Base-by-base conservation (phyloP, 2,797 vertebrate species). In the Distichodus sexfasciatus region DNA sequence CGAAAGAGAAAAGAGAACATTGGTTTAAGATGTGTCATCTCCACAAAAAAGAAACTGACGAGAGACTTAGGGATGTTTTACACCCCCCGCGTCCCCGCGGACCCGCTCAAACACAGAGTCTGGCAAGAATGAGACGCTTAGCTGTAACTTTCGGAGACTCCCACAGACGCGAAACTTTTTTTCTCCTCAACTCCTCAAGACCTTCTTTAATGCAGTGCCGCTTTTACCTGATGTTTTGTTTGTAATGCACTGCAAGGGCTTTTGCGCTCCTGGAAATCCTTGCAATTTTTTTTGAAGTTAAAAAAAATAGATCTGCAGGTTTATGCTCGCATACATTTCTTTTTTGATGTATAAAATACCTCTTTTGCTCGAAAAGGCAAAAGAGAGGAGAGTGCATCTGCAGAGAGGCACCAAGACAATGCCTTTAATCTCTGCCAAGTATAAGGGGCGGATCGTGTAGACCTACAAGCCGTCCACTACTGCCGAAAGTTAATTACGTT, bases 51-150 rank as follows among this genome's bases (percentile, higher is more conserved):
- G 47, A 54, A 48, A 64, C 66, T 65, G 73, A 74, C 57, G 58
- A 57, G 72, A 79, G 70, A 66, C 66, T 73, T 68, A 43, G 55
- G 72, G 70, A 71, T 77, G 74, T 74, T 78, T 78, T 71, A 66
- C 74, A 71, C 71, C 40, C 50, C 23, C 35, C 71, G 31, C 23
- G 17, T 67, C 69, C 66, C 71, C 36, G 31, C 10, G 67, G 67
- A 75, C 46, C 69, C 33, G 65, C 55, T 69, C 29, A 69, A 73
- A 31, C 65, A 19, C 69, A 44, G 69, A 62, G 60, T 62, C 58
- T 50, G 55, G 71, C 61, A 38, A 40, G 35, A 62, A 54, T 29
- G 54, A 54, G 57, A 53, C 47, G 48, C 60, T 71, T 71, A 44
- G 66, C 69, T 68, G 3, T 44, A 23, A 55, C 66, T 78, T 75